Conservation (phyloP, 2,797 vertebrate genomes). For the Cyclura pinguis region DNA sequence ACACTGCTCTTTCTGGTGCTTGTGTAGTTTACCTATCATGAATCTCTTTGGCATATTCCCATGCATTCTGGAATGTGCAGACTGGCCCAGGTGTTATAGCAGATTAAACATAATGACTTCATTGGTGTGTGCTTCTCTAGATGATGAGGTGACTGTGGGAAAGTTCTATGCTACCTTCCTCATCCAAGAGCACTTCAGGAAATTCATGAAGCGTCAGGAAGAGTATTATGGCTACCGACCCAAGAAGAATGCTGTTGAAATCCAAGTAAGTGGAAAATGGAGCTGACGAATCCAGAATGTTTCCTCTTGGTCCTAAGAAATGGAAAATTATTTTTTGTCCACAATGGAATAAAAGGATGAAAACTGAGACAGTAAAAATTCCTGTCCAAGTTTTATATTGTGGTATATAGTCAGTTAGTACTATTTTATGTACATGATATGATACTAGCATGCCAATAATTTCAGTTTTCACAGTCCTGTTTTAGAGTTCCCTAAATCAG, state of each 20-base stretch:
- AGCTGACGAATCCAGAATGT: not conserved
- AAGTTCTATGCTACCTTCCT: constrained; percentile 99
- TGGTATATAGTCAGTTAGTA: not conserved
- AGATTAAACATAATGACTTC: not conserved
- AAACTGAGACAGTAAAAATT: not conserved
- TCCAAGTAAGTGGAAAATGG: constrained; percentile 83
- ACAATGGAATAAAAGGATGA: not conserved
- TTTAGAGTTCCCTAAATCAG: not conserved
- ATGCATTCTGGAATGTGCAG: not conserved
- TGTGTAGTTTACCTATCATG: no score
- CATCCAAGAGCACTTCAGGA: constrained; percentile 97
- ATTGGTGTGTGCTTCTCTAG: constrained; percentile 75
- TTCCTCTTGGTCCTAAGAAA: not conserved
- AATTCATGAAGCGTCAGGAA: constrained; percentile 97
- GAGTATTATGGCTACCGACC: constrained; percentile 96
- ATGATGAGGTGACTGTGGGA: constrained; percentile 98
- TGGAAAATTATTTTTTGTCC: not conserved
- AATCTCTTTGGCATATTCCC: not conserved
- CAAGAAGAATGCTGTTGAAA: constrained; percentile 90
- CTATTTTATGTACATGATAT: no score
- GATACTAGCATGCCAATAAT: not conserved
- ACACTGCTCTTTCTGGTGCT: not conserved
- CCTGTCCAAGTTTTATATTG: not conserved
- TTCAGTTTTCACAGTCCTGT: not conserved
- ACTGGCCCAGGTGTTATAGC: accelerated